A percentile compares a stretch with the other conserved stretches of the same genome.
phyloP scores from a whole-genome alignment of 1,140 invertebrate species.

The Calephelis nemesis region DNA sequence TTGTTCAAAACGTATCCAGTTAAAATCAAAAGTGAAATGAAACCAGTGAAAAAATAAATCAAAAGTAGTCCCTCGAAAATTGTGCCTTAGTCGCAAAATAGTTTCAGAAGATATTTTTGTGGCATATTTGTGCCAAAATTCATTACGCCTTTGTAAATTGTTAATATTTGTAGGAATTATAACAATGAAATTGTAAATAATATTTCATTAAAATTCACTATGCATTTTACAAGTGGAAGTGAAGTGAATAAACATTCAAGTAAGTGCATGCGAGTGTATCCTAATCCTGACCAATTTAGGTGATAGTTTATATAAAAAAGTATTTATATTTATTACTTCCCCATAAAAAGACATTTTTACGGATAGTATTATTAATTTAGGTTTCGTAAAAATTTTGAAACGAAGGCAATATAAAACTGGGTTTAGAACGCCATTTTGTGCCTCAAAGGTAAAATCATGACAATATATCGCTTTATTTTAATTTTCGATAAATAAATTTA shows the following conservation, averaged over 20 bases:
- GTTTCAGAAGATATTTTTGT: conserved; percentile 50
- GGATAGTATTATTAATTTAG: conserved; percentile 79
- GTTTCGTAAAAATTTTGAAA: conserved; percentile 57
- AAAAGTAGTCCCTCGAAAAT: conserved; percentile 49
- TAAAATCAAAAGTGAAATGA: conserved; percentile 8
- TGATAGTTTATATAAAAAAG: conserved; percentile 63
- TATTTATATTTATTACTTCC: conserved; percentile 77
- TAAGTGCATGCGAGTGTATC: conserved; percentile 67
- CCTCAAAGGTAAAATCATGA: conserved; percentile 58
- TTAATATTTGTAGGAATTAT: conserved; percentile 28
- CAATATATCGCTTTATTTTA: conserved; percentile 60
- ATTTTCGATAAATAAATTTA: conserved; percentile 33
- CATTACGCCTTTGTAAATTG: conserved; percentile 25
- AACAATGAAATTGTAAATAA: conserved; percentile 36
- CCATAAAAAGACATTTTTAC: conserved; percentile 77
- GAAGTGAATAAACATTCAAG: conserved; percentile 31
- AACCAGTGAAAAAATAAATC: conserved; percentile 20
- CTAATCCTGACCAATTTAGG: conserved; percentile 74
- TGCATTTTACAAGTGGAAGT: conserved; percentile 39
- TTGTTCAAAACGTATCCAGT: conserved; percentile 20
- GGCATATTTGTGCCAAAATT: conserved; percentile 43
- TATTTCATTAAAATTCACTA: conserved; percentile 35
- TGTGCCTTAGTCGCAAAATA: conserved; percentile 68
- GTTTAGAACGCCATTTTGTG: conserved; percentile 72
- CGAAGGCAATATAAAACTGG: conserved; percentile 65